Evolutionary conservation across 2,797 vertebrate species (phyloP), one percentile per base, ranked within the genome.

Genomic region (Malurus splendens): DNA sequence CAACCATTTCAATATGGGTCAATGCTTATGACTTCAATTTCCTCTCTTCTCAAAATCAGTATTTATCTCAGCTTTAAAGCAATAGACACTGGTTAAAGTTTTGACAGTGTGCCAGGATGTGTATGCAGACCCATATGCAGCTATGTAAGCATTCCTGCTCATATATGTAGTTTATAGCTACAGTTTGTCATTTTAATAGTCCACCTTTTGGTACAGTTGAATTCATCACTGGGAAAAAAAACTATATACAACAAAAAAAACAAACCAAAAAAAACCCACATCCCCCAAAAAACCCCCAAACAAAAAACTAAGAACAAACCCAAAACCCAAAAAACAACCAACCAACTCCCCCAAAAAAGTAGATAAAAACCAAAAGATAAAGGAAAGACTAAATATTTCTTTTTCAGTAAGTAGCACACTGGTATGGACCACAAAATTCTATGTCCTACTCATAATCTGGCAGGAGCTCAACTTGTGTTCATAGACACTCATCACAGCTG

Each of bases 401-500:
- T 64, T 87, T 30, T 50, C 13, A 38, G 7, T 44, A 59, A 4
- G 10, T 20, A 41, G 4, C 8, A 80, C 17, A 15, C 18, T 66
- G 38, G 3, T 50, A 42, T 15, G 9, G 54, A 90, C 30, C 55
- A 27, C 14, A 91, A 83, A 78, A 73, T 78, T 48, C 18, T 18
- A 4, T 68, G 32, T 67, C 41, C 50, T 64, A 30, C 51, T 77
- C 68, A 44, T 76, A 60, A 60, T 39, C 33, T 91, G 73, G 23
- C 77, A 86, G 70, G 12, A 66, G 17, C 33, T 72, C 65, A 89
- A 24, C 3, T 66, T 0, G 5, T 60, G 36, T 82, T 93, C 51
- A 15, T 39, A 64, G 56, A 54, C 77, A 61, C 23, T 61, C 44
- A 30, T 64, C 84, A 75, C 90, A 92, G 36, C 67, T 89, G 88